Base-by-base conservation (phyloP, 2,888 invertebrate species). In the Hemaris fuciformis region DNA sequence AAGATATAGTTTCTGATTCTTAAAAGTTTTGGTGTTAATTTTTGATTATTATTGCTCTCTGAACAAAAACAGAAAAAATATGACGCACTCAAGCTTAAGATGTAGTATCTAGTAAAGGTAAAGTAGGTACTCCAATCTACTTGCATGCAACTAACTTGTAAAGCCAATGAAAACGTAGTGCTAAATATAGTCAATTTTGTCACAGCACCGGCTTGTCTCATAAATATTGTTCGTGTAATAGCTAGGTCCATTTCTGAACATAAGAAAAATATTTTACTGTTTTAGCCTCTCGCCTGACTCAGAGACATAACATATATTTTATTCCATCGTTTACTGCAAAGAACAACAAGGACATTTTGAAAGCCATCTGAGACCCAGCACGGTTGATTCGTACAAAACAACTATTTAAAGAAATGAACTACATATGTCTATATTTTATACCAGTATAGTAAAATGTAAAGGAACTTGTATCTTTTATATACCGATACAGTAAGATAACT, bases 311-410 rank as follows among this genome's bases (percentile, higher is more conserved):
- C 23, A 18, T 15, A 27, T 48, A 27, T 27, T 27, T 27, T 25
- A 48, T 48, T 48, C 48, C 8, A 22, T 8, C 22, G 22, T 46
- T 46, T 46, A 46, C 23, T 48, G 15, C 25, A 13, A 25, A 1
- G 5, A 38, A 38, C 13, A 38, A 6, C 27, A 27, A 27, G 27
- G 25, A 48, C n/a, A 27, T 5, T 46, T 46, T 48, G 48, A 48
- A 48, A 48, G 48, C 48, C 48, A 48, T 48, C 48, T 48, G 48
- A 48, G 48, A 15, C 48, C 48, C n/a, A n/a, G n/a, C 27, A 15
- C 48, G 7, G 8, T 25, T 15, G 27, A 48, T 48, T 48, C 15
- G 27, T 27, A 6, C 48, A 48, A 22, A 46, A 15, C n/a, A n/a
- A 27, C 15, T 25, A 25, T 48, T 48, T 10, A 48, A 7, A 27